Percentiles rank a stretch among this genome's conserved stretches.
phyloP scores from a whole-genome alignment of 2,888 invertebrate species.

The Apodemia hepburni region DNA sequence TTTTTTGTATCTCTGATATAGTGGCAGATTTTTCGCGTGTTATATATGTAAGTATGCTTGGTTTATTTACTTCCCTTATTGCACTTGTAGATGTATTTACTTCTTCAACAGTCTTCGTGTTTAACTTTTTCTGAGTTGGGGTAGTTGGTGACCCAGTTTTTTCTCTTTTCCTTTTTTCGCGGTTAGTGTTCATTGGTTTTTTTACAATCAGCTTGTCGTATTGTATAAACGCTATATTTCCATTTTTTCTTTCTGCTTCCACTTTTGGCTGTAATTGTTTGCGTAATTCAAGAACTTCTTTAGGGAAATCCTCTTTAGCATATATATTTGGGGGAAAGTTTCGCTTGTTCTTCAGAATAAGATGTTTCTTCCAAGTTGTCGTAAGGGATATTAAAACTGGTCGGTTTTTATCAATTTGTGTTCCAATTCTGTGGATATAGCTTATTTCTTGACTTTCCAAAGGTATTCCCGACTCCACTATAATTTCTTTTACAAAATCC shows the following conservation, averaged over 20 bases:
- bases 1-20: background rate
- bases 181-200: conserved; percentile 17
- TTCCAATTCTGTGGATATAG: background rate
- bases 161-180: conserved; percentile 18
- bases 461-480: background rate
- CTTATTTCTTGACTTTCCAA: background rate
- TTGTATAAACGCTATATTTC: conserved; percentile 18
- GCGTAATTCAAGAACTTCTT: conserved; percentile 27
- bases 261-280: conserved; percentile 24
- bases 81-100: too few relatives aligned
- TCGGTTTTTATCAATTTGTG: conserved; percentile 1
- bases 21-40: background rate
- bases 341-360: conserved; percentile 25
- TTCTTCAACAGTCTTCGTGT: conserved; percentile 1
- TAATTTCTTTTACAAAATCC: conserved; percentile 6
- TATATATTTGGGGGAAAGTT: conserved; percentile 23
- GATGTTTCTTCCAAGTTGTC: conserved; percentile 24
- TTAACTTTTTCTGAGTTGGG: conserved; percentile 6
- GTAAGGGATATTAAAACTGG: conserved; percentile 17
- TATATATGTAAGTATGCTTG: background rate
- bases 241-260: conserved; percentile 21
- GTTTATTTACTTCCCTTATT: background rate
- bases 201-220: conserved; percentile 22
- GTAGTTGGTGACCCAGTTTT: conserved; percentile 13
- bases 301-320: conserved; percentile 27